Conservation (phyloP, 2,797 vertebrate species). For the Falco cherrug region DNA sequence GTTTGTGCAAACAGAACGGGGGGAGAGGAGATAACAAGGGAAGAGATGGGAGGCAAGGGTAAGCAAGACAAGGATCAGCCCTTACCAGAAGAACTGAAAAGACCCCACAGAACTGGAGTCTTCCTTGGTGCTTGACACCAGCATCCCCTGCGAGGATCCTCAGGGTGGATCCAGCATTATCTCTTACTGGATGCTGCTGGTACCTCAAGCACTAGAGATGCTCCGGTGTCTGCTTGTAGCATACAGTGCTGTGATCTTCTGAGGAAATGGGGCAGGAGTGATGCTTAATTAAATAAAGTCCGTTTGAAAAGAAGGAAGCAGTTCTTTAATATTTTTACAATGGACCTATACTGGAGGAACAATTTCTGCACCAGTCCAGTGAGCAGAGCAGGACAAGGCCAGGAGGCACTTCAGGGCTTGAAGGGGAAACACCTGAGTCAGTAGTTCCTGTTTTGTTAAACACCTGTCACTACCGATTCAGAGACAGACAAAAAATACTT, state of each 20-base stretch:
- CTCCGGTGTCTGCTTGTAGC: background rate
- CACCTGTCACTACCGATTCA: background rate
- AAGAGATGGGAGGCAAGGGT: background rate
- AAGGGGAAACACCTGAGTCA: background rate
- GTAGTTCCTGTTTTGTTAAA: background rate
- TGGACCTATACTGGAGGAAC: background rate
- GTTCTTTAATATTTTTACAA: background rate
- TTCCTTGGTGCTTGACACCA: background rate
- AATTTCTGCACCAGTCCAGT: background rate
- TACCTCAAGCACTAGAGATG: background rate
- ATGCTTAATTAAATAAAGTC: background rate
- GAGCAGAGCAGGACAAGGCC: background rate
- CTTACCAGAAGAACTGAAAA: background rate
- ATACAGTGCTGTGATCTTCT: background rate
- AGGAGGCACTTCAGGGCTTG: background rate
- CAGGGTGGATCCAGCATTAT: background rate
- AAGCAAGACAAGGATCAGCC: background rate
- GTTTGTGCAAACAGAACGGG: background rate
- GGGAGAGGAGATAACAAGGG: background rate
- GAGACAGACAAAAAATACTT: background rate
- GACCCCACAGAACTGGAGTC: background rate
- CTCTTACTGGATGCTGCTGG: background rate
- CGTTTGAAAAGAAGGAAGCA: background rate
- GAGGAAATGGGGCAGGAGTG: accelerated
- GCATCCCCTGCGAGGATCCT: background rate